Evolutionary conservation across 2,888 invertebrate genomes (phyloP).

Genomic region (Eupithecia centaureata): DNA sequence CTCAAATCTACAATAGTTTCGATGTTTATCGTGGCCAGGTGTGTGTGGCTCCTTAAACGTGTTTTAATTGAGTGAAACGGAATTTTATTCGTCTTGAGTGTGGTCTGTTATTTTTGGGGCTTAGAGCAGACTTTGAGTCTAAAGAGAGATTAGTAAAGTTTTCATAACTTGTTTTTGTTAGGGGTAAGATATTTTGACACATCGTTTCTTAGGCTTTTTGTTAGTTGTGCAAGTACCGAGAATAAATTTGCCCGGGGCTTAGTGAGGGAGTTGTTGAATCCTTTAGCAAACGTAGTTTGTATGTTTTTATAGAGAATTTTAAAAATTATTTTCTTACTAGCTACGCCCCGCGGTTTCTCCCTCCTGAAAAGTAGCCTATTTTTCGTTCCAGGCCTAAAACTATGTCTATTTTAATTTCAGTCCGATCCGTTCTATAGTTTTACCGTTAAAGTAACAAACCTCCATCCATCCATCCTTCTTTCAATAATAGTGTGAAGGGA

Average conservation of each 20-base stretch:
- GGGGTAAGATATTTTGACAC: constrained; percentile 28
- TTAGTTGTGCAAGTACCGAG: constrained; percentile 8
- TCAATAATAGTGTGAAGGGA: too few relatives aligned
- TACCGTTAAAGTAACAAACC: too few relatives aligned
- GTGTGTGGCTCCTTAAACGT: constrained; percentile 67
- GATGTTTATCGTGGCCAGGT: constrained; percentile 82
- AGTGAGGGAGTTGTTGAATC: background rate
- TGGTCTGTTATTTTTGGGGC: constrained; percentile 44
- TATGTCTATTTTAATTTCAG: too few relatives aligned
- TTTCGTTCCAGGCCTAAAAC: too few relatives aligned
- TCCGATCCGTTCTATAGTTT: too few relatives aligned
- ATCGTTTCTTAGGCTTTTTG: constrained; percentile 9
- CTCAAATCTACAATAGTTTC: constrained; percentile 80
- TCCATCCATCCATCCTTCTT: too few relatives aligned
- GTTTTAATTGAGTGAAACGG: constrained; percentile 76
- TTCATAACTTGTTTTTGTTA: constrained; percentile 21
- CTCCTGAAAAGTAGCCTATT: too few relatives aligned
- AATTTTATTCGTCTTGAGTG: constrained; percentile 42
- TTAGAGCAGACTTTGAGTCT: constrained; percentile 31
- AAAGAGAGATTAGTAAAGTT: constrained; percentile 9
- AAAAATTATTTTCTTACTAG: too few relatives aligned
- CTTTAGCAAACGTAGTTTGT: background rate
- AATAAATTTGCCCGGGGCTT: background rate
- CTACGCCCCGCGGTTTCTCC: too few relatives aligned
- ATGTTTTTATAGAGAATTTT: too few relatives aligned